Percentiles rank a stretch among this genome's conserved stretches.
phyloP scores from a whole-genome alignment of 2,113 vertebrate species.

The Platanista minor region DNA sequence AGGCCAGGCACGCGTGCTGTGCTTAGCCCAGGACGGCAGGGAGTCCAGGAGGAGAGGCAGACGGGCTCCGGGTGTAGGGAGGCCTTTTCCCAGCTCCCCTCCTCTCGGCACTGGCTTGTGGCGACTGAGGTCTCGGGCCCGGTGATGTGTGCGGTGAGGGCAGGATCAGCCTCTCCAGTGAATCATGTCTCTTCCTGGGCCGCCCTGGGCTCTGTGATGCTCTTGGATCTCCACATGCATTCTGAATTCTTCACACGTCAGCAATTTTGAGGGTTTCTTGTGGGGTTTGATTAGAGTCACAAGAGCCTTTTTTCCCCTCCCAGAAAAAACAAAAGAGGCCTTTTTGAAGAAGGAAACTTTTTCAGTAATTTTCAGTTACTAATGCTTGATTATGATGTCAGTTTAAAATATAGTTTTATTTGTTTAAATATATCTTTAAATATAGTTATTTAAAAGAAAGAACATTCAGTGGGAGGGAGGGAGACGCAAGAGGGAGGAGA shows the following conservation, averaged over 20 bases:
- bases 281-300: not conserved
- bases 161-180: not conserved
- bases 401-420: not conserved
- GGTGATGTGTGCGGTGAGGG: accelerated
- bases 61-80: accelerated
- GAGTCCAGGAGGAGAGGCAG: not conserved
- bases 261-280: not conserved
- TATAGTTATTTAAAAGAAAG: not conserved
- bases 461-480: too few species aligned
- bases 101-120: not conserved
- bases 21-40: not conserved
- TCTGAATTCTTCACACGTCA: not conserved
- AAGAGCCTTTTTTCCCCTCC: not conserved
- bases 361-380: not conserved
- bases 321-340: not conserved
- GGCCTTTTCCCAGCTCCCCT: not conserved
- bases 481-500: too few species aligned
- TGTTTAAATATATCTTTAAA: not conserved
- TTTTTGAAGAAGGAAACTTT: not conserved
- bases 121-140: not conserved
- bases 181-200: not conserved
- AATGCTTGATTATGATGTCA: not conserved
- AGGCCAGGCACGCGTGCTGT: not conserved
- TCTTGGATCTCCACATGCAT: not conserved
- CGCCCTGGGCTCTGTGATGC: not conserved